Evolutionary conservation across 2,888 invertebrate species (phyloP), one percentile per base, ranked within the genome.

Genomic region (Dynastes maya): DNA sequence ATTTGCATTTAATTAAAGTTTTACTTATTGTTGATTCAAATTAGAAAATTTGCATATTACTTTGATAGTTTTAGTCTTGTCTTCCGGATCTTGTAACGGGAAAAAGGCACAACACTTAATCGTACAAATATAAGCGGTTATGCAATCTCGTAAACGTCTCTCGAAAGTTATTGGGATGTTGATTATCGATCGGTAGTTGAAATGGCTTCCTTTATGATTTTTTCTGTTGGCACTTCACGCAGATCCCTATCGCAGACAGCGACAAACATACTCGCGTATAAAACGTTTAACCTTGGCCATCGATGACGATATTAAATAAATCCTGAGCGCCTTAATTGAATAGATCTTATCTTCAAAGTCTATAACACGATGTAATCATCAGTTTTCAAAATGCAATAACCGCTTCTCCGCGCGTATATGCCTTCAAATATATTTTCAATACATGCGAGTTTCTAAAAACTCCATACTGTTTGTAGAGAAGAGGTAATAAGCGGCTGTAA

Each of bases 321-420:
- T 51, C 27, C 53, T 0, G 53, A n/a, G 70, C 29, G 13, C 53
- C 55, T 71, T 71, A 71, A 71, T 71, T 71, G 71, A 71, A 71
- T 71, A 71, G 71, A 71, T 71, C 32, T 71, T 71, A 71, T 71
- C 71, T 27, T 37, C n/a, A 71, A 71, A 71, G 32, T 37, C 55
- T 58, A 58, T 71, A 71, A 71, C 55, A 71, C 37, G 53, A 71
- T 71, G 55, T 71, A 71, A 71, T 71, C 55, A 71, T 71, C n/a
- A 71, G 37, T 71, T 71, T 55, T 53, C 37, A 55, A 71, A 55
- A 71, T 55, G 55, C 71, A 71, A 55, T 71, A 55, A 55, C 71
- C 71, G 58, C 22, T 22, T 8, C 22, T 27, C 55, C 6, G 16
- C 22, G 22, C 22, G 55, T 55, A 13, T 13, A 49, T 58, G 55